A percentile compares a stretch with the other conserved stretches of the same genome.
Evolutionary conservation across 2,797 vertebrate genomes (phyloP).

Genomic region (Melanotaenia maccullochi): DNA sequence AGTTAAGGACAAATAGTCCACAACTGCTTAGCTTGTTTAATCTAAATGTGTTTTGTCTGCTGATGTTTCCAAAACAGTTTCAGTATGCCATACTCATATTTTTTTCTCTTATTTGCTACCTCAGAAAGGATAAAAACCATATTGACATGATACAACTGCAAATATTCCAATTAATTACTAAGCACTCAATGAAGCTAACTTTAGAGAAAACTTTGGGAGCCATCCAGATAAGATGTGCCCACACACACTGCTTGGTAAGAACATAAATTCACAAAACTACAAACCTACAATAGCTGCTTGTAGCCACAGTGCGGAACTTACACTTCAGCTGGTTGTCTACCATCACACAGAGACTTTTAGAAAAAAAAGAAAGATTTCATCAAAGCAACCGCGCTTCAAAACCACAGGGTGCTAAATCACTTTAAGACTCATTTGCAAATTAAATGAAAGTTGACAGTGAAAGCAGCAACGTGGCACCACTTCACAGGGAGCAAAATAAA

Average conservation of each 20-base stretch:
- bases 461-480: conserved; percentile 5
- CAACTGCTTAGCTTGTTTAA: too few species aligned
- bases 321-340: conserved; percentile 24
- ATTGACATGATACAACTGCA: too few species aligned
- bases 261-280: too few species aligned
- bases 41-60: too few species aligned
- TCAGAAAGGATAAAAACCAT: too few species aligned
- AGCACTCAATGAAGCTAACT: conserved; percentile 10
- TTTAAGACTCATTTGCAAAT: conserved; percentile 34
- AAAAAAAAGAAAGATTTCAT: conserved; percentile 24
- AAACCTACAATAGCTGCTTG: not conserved
- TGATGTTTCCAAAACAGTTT: too few species aligned
- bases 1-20: too few species aligned
- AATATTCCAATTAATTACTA: not conserved
- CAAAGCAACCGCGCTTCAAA: conserved; percentile 33
- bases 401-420: conserved; percentile 9
- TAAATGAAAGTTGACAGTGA: conserved; percentile 32
- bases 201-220: conserved; percentile 3
- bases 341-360: too few species aligned
- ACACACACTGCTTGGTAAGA: not conserved
- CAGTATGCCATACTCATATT: too few species aligned
- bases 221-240: not conserved
- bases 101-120: too few species aligned
- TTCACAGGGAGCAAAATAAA: conserved; percentile 31
- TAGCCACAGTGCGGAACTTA: conserved; percentile 10